Evolutionary conservation across 2,797 vertebrate species (phyloP).

Genomic region (Falco berigora): DNA sequence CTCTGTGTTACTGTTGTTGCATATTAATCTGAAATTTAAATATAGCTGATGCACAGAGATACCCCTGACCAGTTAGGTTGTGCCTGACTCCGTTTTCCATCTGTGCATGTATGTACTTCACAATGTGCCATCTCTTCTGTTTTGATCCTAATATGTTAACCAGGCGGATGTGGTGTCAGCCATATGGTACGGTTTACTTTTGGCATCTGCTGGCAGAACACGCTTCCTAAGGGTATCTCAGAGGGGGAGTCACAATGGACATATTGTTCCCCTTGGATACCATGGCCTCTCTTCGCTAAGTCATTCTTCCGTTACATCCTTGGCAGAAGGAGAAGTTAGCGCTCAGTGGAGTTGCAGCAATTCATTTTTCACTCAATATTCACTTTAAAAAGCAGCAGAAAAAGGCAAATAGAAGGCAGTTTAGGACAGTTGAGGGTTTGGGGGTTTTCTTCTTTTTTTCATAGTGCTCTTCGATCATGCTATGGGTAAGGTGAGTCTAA

Average conservation of each 20-base stretch:
- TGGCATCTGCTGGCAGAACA: neutral
- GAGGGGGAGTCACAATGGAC: neutral
- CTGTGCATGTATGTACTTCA: neutral
- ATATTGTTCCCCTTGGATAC: neutral
- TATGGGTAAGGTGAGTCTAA: neutral
- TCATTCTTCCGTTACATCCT: neutral
- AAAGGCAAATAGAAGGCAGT: neutral
- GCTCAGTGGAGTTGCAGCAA: neutral
- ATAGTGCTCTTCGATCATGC: neutral
- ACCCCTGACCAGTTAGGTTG: neutral
- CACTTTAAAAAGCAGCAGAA: neutral
- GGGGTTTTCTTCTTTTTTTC: neutral
- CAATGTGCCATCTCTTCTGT: neutral
- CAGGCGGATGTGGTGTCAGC: neutral
- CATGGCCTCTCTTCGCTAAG: fast-evolving
- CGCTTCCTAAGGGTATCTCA: neutral
- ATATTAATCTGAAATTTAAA: neutral
- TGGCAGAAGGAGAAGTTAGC: neutral
- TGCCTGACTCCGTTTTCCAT: neutral
- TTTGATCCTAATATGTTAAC: neutral
- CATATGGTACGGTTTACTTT: neutral
- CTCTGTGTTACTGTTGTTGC: neutral
- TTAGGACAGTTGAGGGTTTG: neutral
- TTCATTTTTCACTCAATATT: neutral
- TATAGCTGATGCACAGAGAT: neutral